Conservation (phyloP, 64 coral and sea anemone species). For the Stichodactyla mertensii region DNA sequence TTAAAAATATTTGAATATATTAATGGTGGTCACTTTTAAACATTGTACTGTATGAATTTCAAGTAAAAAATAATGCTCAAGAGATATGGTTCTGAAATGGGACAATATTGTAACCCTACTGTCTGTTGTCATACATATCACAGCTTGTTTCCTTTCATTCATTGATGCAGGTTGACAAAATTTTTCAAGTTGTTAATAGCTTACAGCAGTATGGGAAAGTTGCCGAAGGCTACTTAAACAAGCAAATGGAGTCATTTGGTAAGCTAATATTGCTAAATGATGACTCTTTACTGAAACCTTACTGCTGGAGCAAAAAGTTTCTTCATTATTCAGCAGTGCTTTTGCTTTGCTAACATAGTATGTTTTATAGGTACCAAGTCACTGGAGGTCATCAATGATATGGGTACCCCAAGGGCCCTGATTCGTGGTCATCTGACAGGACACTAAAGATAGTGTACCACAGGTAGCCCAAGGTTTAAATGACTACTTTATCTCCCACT, state of each 20-base stretch:
- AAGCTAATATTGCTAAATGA: neutral
- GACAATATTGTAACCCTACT: too few species aligned
- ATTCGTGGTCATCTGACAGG: slow-evolving; percentile 54
- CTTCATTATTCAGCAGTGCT: neutral
- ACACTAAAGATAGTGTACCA: neutral
- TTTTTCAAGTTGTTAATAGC: slow-evolving; percentile 21
- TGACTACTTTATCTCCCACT: too few species aligned
- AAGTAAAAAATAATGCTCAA: too few species aligned
- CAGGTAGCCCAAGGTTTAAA: neutral
- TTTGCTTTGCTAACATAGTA: too few species aligned
- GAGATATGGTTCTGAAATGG: too few species aligned
- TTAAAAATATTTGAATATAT: too few species aligned
- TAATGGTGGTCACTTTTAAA: too few species aligned
- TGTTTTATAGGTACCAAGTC: slow-evolving; percentile 40
- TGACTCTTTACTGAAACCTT: neutral
- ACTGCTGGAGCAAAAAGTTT: neutral
- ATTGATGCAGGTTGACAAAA: slow-evolving; percentile 33
- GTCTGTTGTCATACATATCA: too few species aligned
- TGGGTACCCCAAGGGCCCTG: slow-evolving; percentile 71
- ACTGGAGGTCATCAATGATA: slow-evolving; percentile 20
- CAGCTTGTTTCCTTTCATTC: neutral
- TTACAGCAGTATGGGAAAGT: slow-evolving; percentile 44
- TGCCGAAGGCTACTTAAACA: slow-evolving; percentile 27
- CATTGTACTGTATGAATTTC: too few species aligned
- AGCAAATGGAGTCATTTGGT: slow-evolving; percentile 60